These are phyloP conservation scores for Apolygus lucorum DNA, from an alignment of 1,140 invertebrate species.

Conservation along the genomic window DNA sequence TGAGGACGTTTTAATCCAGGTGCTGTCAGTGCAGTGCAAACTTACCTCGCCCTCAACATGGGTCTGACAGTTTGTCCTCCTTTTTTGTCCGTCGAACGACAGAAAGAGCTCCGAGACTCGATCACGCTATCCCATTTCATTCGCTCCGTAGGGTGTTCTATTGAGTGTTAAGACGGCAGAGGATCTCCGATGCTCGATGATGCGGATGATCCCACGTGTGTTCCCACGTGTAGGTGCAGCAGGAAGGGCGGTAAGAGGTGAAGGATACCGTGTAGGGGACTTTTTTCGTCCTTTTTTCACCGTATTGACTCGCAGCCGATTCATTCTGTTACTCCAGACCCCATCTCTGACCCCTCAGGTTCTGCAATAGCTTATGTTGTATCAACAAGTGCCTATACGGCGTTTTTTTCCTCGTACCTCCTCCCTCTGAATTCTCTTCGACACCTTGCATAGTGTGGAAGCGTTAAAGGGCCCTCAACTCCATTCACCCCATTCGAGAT, in stretches of 20 bases:
- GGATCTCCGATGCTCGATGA: neutral
- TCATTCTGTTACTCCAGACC: neutral
- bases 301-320: neutral
- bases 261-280: neutral
- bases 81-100: neutral
- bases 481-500: neutral
- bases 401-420: neutral
- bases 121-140: no score
- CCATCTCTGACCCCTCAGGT: neutral
- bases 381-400: neutral
- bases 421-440: neutral
- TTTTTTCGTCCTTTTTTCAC: neutral
- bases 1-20: no score
- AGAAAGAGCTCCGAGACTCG: no score
- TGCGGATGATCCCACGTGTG: neutral
- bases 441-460: neutral
- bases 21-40: no score
- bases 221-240: neutral
- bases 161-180: slow-evolving; percentile 1
- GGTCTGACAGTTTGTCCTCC: no score
- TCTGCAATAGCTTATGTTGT: neutral
- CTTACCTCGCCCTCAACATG: no score
- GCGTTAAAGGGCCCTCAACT: neutral
- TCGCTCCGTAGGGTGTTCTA: neutral
- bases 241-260: neutral